Base-by-base conservation (phyloP, 2,888 invertebrate species). In the Aelia acuminata region DNA sequence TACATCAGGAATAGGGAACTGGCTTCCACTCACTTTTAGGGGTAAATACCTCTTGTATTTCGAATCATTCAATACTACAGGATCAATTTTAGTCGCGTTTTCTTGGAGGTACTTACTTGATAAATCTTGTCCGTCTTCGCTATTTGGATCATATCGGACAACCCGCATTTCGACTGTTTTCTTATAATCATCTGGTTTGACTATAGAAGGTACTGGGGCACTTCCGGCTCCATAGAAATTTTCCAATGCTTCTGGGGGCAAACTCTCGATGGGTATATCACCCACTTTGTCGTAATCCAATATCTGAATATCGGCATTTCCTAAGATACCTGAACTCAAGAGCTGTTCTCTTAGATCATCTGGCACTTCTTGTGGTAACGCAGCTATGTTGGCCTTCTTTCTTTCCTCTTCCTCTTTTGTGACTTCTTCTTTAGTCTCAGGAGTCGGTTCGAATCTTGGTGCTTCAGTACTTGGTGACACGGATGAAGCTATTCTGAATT, bases 221-320 rank as follows among this genome's bases (percentile, higher is more conserved):
- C 96, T 96, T 26, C 75, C 87, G n/a, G 96, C 96, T 35, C 95
- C 95, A 91, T 96, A 97, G 92, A 97, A 97, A 92, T 97, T 97
- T 57, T 96, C 96, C 89, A 97, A 92, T 91, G 97, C 97, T 92
- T 97, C 97, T 87, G 97, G 96, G 3, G 97, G 97, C 86, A 97
- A 92, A 90, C 96, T 96, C 90, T 97, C 97, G 87, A 97, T 93
- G 8, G 96, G 95, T 88, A 96, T 96, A 90, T 96, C 97, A 49
- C 97, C 97, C 70, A 97, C 95, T 93, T 97, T 97, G 91, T 97
- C 97, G 91, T 97, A 97, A 92, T 97, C 97, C 89, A 97, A 93
- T 85, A 97, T 94, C 90, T 97, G 97, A 89, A 97, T 97, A 91
- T 97, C 96, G 84, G 97, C 97, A 91, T 97, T 96, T 90, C 96